Conservation (phyloP, 1,140 invertebrate genomes). For the Xylocopa sonorina region DNA sequence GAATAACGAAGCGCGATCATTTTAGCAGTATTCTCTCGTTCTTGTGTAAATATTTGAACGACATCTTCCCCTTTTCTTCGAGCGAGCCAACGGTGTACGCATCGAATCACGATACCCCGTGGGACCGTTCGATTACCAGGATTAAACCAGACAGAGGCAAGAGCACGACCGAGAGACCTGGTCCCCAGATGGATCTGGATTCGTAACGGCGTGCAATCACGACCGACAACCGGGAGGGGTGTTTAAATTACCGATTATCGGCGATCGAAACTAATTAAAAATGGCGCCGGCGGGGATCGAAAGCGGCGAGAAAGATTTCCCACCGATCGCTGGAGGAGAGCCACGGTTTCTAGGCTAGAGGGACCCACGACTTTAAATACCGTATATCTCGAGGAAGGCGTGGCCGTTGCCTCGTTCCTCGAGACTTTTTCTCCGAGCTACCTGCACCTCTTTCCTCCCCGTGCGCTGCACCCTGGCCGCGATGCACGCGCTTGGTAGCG, state of each 20-base stretch:
- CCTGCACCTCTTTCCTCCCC: slow-evolving; percentile 30
- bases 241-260: slow-evolving; percentile 54
- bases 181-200: neutral
- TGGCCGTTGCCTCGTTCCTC: slow-evolving; percentile 53
- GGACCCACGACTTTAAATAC: slow-evolving; percentile 47
- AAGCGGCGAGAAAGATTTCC: slow-evolving; percentile 31
- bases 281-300: slow-evolving; percentile 23
- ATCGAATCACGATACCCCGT: neutral
- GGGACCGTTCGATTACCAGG: neutral
- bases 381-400: slow-evolving; percentile 56
- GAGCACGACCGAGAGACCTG: neutral
- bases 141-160: neutral
- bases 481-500: slow-evolving; percentile 41
- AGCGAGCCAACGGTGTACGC: no score
- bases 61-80: no score
- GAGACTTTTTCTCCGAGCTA: slow-evolving; percentile 27
- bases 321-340: slow-evolving; percentile 31
- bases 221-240: neutral
- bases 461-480: slow-evolving; percentile 23
- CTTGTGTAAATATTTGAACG: no score
- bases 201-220: slow-evolving; percentile 12
- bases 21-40: no score
- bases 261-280: slow-evolving; percentile 53
- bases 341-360: slow-evolving; percentile 55
- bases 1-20: no score